These are phyloP conservation scores for Uropetala carovei DNA, from an alignment of 2,888 invertebrate genomes.

Conservation along the genomic window DNA sequence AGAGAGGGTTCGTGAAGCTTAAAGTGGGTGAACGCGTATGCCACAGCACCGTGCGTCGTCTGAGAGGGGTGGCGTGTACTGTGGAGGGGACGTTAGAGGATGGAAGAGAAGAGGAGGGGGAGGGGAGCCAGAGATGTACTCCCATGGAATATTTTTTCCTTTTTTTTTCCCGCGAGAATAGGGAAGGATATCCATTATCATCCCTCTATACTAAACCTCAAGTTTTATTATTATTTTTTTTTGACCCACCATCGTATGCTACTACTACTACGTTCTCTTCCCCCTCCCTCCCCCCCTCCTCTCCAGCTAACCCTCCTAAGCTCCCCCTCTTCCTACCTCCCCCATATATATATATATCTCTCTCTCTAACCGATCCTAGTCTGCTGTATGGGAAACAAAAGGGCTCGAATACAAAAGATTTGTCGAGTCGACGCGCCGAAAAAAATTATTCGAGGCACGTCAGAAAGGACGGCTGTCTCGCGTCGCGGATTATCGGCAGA, in stretches of 20 bases:
- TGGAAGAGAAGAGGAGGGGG: no score
- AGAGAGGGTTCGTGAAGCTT: background rate
- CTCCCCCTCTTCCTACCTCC: background rate
- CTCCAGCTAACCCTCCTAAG: background rate
- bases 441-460: background rate
- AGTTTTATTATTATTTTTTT: background rate
- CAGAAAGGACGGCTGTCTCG: background rate
- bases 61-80: background rate
- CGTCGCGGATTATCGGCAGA: background rate
- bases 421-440: slow-evolving; percentile 10
- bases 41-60: background rate
- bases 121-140: no score
- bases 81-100: no score
- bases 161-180: background rate
- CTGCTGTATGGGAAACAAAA: background rate
- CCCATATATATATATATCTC: background rate
- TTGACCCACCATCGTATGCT: background rate
- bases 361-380: slow-evolving; percentile 16
- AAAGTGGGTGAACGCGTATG: slow-evolving; percentile 15
- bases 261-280: background rate
- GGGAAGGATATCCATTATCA: background rate
- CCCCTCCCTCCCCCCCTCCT: background rate
- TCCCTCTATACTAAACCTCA: background rate
- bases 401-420: background rate
- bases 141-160: background rate